Percentiles rank a stretch among this genome's conserved stretches.
Conservation (phyloP, 92 coral and sea anemone genomes). For the Phenganax stokvisi region DNA sequence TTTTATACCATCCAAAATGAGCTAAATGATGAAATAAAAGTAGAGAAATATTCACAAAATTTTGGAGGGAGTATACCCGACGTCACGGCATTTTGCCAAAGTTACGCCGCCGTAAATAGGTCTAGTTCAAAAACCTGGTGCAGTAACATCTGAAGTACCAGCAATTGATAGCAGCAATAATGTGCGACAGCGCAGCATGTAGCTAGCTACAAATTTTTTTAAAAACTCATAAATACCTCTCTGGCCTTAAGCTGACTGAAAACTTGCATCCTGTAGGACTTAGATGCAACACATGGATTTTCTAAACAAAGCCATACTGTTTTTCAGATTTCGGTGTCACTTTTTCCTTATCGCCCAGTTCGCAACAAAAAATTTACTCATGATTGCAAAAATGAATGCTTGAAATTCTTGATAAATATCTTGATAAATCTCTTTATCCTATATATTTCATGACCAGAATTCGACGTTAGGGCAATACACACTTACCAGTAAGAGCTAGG, state of each 20-base stretch:
- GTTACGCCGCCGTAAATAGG: neutral
- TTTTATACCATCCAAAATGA: conserved; percentile 35
- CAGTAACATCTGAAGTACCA: too few relatives aligned
- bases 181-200: too few relatives aligned
- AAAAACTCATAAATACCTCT: conserved; percentile 12
- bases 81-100: neutral
- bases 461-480: neutral
- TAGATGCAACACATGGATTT: conserved; percentile 34
- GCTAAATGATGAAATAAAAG: neutral
- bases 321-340: neutral
- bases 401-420: neutral
- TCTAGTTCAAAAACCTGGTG: too few relatives aligned
- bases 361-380: too few relatives aligned
- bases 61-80: neutral
- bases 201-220: too few relatives aligned
- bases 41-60: neutral
- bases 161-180: too few relatives aligned
- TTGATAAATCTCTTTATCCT: too few relatives aligned
- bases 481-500: conserved; percentile 30
- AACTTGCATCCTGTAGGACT: conserved; percentile 35
- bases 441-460: too few relatives aligned
- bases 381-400: neutral
- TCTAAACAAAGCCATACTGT: neutral
- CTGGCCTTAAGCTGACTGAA: conserved; percentile 29
- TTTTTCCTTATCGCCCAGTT: too few relatives aligned